phyloP scores from a whole-genome alignment of 2,113 vertebrate species.

The Pomatostomus ruficeps region DNA sequence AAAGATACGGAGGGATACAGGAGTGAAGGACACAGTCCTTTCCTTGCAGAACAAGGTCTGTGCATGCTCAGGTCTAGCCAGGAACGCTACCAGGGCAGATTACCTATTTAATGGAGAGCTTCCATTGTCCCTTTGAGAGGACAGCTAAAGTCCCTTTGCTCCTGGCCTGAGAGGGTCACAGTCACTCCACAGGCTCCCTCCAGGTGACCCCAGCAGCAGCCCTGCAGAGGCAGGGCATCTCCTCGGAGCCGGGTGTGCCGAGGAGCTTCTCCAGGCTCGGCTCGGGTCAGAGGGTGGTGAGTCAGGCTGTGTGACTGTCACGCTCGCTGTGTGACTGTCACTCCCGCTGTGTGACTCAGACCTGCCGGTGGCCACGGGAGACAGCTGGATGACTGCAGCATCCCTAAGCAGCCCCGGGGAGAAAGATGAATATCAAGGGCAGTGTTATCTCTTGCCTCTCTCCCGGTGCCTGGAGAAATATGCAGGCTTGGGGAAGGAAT shows the following conservation, averaged over 20 bases:
- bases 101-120: background rate
- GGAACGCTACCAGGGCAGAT: background rate
- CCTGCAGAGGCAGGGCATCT: background rate
- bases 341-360: background rate
- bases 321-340: background rate
- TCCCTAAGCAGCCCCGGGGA: background rate
- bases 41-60: background rate
- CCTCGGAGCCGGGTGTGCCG: background rate
- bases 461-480: background rate
- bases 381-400: background rate
- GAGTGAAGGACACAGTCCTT: background rate
- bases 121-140: background rate
- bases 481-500: background rate
- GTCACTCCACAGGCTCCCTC: background rate
- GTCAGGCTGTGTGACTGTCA: background rate
- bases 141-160: background rate
- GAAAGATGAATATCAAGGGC: background rate
- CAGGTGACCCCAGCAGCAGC: background rate
- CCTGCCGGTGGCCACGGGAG: background rate
- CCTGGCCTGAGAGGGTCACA: background rate
- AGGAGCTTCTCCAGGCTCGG: background rate
- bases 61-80: background rate
- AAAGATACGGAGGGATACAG: background rate
- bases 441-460: background rate
- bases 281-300: background rate